A percentile compares a stretch with the other conserved stretches of the same genome.
phyloP scores from a whole-genome alignment of 2,888 invertebrate genomes.

The Scaptomyza cyrtandrae region DNA sequence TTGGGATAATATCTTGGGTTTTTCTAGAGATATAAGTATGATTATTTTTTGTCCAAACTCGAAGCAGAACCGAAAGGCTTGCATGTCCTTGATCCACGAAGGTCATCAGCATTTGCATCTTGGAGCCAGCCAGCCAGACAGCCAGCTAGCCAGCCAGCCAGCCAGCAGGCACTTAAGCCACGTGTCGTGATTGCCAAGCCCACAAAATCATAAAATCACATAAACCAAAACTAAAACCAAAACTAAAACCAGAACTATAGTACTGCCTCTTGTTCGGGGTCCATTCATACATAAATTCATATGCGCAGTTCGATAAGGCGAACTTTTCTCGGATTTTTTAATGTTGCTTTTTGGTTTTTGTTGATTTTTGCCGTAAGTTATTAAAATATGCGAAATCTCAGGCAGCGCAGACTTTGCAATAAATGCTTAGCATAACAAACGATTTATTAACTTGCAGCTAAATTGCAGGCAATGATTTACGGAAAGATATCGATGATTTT shows the following conservation, averaged over 20 bases:
- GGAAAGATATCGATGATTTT: background rate
- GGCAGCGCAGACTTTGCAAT: constrained; percentile 49
- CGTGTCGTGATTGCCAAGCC: constrained; percentile 71
- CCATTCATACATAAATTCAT: constrained; percentile 73
- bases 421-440: constrained; percentile 61
- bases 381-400: constrained; percentile 67
- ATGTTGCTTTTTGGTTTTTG: background rate
- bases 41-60: background rate
- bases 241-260: background rate
- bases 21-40: background rate
- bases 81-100: constrained; percentile 66
- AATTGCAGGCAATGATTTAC: constrained; percentile 29
- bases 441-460: constrained; percentile 41
- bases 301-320: constrained; percentile 15
- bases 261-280: constrained; percentile 12
- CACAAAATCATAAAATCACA: constrained; percentile 70
- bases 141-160: background rate
- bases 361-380: constrained; percentile 53
- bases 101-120: constrained; percentile 76
- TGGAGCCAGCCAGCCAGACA: constrained; percentile 3
- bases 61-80: background rate
- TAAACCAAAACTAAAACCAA: background rate
- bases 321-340: background rate
- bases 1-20: constrained; percentile 7
- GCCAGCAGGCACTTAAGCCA: constrained; percentile 32